Base-by-base conservation (phyloP, 2,797 vertebrate genomes). In the Brachyrhaphis roseni region DNA sequence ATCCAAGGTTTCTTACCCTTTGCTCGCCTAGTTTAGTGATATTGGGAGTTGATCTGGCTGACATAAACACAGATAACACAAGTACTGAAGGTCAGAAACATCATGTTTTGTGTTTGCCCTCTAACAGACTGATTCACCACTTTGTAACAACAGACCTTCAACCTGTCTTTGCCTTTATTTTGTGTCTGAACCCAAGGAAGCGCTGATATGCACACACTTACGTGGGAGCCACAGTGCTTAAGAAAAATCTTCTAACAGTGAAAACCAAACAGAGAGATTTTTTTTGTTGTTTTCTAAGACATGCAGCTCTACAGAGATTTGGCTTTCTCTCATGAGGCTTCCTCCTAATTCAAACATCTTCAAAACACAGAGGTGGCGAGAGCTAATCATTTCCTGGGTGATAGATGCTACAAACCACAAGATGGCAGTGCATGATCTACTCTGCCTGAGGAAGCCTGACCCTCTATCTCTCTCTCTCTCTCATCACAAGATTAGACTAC, bases 401-500 rank as follows among this genome's bases (percentile, higher is more conserved):
- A 28, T 80, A 34, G 1, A 8, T 77, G 26, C 34, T n/a, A 4
- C 2, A 2, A 26, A 68, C 92, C 95, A 95, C 90, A 79, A 84
- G 93, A 90, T 94, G 95, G 94, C 94, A 95, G 90, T 89, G 84
- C 75, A 78, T 82, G 57, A 75, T 87, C 81, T 92, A 78, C 36
- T 78, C 85, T 79, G 53, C 73, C 55, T 68, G n/a, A 84, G 15
- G 76, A 15, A 15, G 7, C 0, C 36, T 62, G 6, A 0, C 47
- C 2, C 1, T 1, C 18, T 47, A 16, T 15, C 3, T 46, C 46
- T 47, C 13, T 5, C 46, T 16, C 46, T 16, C 53, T 46, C 43
- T 31, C 16, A 23, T 70, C 26, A 43, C 20, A 70, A 26, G 10
- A 23, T 64, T 41, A 41, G 36, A 31, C 31, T 26, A 68, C 36